Base-by-base conservation (phyloP, 2,888 invertebrate species). In the Xestoiulus laeticollis region DNA sequence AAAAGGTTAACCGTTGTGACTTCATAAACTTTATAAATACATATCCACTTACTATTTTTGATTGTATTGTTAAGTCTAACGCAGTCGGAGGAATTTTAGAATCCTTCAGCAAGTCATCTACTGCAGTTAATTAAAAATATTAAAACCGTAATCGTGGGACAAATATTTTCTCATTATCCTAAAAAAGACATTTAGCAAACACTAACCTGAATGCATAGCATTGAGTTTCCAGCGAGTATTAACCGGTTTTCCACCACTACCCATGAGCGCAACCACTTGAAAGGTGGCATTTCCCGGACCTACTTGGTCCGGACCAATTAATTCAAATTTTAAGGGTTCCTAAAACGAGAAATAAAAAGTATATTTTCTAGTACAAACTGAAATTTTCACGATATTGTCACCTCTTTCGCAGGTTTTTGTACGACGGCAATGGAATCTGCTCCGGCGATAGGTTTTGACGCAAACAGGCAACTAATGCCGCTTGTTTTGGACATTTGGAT, bases 291-390 rank as follows among this genome's bases (percentile, higher is more conserved):
- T 12, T 16, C 19, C 12, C n/a, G 3, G 6, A 19, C 85, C 38
- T 12, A n/a, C 44, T 4, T 3, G 8, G 4, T 12, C 38, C 44
- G 85, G 85, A 5, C 85, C 85, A 5, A n/a, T 44, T 22, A 85
- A 19, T 19, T 85, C 85, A 44, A 85, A 85, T 0, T 2, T 85
- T 8, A 85, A 44, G 0, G 38, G 43, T 19, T 22, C 38, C 85
- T 85, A 84, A 84, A 84, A 30, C 0, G n/a, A 43, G 1, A 33
- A 84, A 84, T 83, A 32, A 84, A 38, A 84, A 84, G 30, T 19
- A 3, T 30, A 1, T 84, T 83, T 38, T 38, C 38, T 32, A 32
- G 12, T 12, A 44, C 14, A 44, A 14, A 44, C 2, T 48, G 48
- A 48, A 48, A 19, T 19, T n/a, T n/a, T 48, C 16, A 48, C 19